Conservation (phyloP, 2,888 invertebrate genomes). For the Mechanitis messenoides region DNA sequence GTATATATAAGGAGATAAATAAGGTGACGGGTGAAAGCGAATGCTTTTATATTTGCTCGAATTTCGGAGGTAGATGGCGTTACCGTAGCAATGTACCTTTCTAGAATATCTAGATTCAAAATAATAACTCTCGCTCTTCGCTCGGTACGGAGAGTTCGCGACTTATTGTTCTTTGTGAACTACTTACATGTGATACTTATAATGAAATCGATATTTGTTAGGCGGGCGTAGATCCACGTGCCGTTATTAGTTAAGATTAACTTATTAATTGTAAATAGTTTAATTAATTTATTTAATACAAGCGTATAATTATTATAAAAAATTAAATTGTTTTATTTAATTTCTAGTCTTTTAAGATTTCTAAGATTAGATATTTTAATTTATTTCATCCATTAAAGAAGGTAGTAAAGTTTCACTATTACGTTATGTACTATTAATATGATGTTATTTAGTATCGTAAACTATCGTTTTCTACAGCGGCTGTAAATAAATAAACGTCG, state of each 20-base stretch:
- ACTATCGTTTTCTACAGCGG: no score
- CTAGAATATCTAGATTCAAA: constrained; percentile 39
- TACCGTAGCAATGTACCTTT: constrained; percentile 22
- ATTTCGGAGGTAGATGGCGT: constrained; percentile 24
- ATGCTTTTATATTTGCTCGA: constrained; percentile 39
- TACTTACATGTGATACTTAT: constrained; percentile 29
- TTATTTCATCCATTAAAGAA: no score
- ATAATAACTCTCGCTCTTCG: constrained; percentile 70
- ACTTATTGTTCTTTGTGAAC: constrained; percentile 61
- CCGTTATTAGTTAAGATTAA: constrained; percentile 33
- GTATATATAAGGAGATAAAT: constrained; percentile 43
- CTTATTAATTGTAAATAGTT: constrained; percentile 53
- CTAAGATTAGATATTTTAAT: no score
- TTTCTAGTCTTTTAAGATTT: constrained; percentile 13
- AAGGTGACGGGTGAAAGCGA: constrained; percentile 52
- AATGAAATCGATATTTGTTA: constrained; percentile 26
- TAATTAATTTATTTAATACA: constrained; percentile 58
- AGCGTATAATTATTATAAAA: constrained; percentile 49
- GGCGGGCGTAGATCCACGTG: constrained; percentile 33
- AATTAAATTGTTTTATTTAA: constrained; percentile 46
- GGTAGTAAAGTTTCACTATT: no score
- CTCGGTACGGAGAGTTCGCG: constrained; percentile 53
- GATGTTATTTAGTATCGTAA: no score
- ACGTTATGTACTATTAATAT: no score
- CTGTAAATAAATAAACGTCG: no score